Conservation (phyloP, 2,888 invertebrate species). For the Lapara coniferarum region DNA sequence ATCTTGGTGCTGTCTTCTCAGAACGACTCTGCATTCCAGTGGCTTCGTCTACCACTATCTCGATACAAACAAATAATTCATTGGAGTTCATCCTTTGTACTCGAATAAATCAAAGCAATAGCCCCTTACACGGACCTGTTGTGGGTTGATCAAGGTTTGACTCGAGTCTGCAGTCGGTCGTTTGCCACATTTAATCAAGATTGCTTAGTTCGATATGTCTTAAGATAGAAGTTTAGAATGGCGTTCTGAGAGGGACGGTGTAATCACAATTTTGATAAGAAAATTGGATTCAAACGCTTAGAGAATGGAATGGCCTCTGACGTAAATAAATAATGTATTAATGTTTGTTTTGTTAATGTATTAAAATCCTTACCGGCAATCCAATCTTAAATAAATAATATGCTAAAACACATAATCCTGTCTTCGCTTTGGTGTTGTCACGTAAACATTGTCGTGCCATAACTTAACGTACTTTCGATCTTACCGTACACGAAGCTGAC, state of each 20-base stretch:
- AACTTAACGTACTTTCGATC: too few species aligned
- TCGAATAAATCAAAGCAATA: slow-evolving; percentile 16
- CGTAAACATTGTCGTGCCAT: too few species aligned
- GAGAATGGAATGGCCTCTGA: neutral
- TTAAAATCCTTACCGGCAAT: too few species aligned
- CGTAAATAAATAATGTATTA: neutral
- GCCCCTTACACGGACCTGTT: neutral
- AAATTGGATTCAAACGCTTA: neutral
- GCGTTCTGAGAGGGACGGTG: neutral
- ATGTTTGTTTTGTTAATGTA: neutral
- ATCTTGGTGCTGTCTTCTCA: neutral
- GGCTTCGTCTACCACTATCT: slow-evolving; percentile 22
- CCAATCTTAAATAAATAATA: too few species aligned
- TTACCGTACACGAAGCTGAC: too few species aligned
- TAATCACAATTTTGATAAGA: neutral
- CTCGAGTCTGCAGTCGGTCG: neutral
- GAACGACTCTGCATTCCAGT: neutral
- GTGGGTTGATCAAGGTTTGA: slow-evolving; percentile 1
- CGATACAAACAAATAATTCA: slow-evolving; percentile 26
- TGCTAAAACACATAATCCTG: too few species aligned
- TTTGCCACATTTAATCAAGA: slow-evolving; percentile 12
- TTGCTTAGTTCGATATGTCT: slow-evolving; percentile 13
- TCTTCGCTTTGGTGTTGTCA: too few species aligned
- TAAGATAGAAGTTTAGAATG: neutral
- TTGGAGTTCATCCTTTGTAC: slow-evolving; percentile 24